Percentiles rank a stretch among this genome's conserved stretches.
These are phyloP conservation scores for Salmo trutta DNA, from an alignment of 2,797 vertebrate species.

Conservation along the genomic window DNA sequence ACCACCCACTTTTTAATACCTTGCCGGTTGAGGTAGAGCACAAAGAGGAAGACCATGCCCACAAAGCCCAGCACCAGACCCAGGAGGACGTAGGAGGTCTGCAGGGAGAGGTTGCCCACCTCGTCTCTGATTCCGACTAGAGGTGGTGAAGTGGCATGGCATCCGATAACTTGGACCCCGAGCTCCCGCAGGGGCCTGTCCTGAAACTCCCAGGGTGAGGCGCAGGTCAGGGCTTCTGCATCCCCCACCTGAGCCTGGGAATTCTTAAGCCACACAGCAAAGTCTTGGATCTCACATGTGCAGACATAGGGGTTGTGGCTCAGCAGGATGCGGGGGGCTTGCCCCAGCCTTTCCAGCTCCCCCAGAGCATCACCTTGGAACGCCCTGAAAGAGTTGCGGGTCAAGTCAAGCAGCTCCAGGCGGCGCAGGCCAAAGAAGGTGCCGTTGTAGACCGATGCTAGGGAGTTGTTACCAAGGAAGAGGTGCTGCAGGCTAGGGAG, in stretches of 20 bases:
- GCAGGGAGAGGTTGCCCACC: conserved; percentile 64
- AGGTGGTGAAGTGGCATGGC: conserved; percentile 38
- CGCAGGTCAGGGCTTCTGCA: conserved; percentile 66
- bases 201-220: conserved; percentile 57
- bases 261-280: conserved; percentile 74
- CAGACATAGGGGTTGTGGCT: conserved; percentile 74
- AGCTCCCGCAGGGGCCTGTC: conserved; percentile 55
- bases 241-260: conserved; percentile 63
- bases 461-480: conserved; percentile 70
- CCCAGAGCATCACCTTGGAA: conserved; percentile 57
- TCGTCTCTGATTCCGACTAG: conserved; percentile 47
- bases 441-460: conserved; percentile 67
- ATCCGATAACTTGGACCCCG: conserved; percentile 56
- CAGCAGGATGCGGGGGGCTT: conserved; percentile 53
- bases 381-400: conserved; percentile 65
- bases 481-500: conserved; percentile 68
- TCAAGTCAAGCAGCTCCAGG: conserved; percentile 73
- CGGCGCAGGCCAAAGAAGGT: conserved; percentile 72
- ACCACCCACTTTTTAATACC: conserved; percentile 79
- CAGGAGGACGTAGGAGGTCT: conserved; percentile 79
- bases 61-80: conserved; percentile 80
- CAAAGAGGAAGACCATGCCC: conserved; percentile 80
- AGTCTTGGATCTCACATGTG: conserved; percentile 69
- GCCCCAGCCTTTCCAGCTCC: conserved; percentile 61
- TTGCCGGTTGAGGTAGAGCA: conserved; percentile 80